A percentile compares a stretch with the other conserved stretches of the same genome.
These are phyloP conservation scores for Palloptera scutellata DNA, from an alignment of 2,888 invertebrate genomes.

Conservation along the genomic window DNA sequence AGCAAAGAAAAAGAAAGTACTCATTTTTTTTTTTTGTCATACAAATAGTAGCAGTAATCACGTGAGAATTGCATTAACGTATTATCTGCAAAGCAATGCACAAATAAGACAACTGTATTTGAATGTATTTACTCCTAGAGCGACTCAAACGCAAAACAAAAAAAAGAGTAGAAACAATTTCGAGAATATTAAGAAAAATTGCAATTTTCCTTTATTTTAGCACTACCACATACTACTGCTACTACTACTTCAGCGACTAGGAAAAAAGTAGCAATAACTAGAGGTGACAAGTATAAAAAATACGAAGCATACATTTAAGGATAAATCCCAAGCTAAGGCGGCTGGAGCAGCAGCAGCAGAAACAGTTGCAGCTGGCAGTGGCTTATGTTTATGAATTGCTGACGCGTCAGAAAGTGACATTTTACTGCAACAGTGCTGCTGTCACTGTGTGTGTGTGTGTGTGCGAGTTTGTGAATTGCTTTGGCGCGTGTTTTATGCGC, in stretches of 20 bases:
- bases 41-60: conserved; percentile 42
- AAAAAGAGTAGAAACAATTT: conserved; percentile 35
- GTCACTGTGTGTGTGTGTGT: background rate
- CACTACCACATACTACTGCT: background rate
- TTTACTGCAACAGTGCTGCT: conserved; percentile 20
- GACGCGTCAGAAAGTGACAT: conserved; percentile 46
- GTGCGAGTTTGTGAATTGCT: conserved; percentile 32
- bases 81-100: background rate
- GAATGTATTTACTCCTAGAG: conserved; percentile 33
- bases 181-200: conserved; percentile 46
- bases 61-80: conserved; percentile 50
- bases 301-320: background rate
- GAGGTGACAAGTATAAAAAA: background rate
- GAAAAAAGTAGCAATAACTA: background rate
- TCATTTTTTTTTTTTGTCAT: background rate
- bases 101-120: conserved; percentile 41
- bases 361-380: conserved; percentile 21
- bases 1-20: background rate
- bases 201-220: conserved; percentile 44
- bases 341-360: conserved; percentile 6
- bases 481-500: conserved; percentile 35
- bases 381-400: conserved; percentile 56
- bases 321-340: no score
- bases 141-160: background rate
- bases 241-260: background rate